phyloP scores from a whole-genome alignment of 2,113 vertebrate species.

The Hippoglossus stenolepis region DNA sequence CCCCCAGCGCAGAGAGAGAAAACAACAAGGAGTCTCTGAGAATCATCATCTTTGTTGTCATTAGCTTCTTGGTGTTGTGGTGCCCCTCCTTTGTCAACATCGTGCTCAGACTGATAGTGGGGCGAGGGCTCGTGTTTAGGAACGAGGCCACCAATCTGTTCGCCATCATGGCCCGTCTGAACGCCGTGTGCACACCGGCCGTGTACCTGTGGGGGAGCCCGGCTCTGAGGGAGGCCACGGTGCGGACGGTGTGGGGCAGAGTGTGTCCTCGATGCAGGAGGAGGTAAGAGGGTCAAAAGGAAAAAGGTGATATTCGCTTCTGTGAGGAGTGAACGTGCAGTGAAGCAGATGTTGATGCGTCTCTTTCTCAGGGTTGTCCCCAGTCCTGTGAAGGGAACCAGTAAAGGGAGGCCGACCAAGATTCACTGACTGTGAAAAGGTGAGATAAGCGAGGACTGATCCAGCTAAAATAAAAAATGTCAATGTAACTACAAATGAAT shows the following conservation, averaged over 20 bases:
- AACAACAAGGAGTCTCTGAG: constrained; percentile 73
- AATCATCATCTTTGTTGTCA: constrained; percentile 77
- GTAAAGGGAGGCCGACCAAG: neutral
- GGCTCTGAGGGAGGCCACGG: constrained; percentile 63
- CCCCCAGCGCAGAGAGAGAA: constrained; percentile 71
- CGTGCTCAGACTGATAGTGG: constrained; percentile 44
- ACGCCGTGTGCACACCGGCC: constrained; percentile 69
- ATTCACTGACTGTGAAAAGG: neutral
- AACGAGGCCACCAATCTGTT: constrained; percentile 79
- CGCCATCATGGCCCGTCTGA: constrained; percentile 75
- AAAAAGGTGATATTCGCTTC: neutral
- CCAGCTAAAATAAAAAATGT: neutral
- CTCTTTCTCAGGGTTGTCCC: constrained; percentile 7
- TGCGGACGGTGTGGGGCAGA: constrained; percentile 63
- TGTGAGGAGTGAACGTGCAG: neutral
- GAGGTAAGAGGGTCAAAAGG: constrained; percentile 31
- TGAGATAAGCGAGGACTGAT: neutral
- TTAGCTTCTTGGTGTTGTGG: constrained; percentile 77
- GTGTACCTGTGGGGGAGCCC: constrained; percentile 80
- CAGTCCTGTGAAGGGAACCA: neutral
- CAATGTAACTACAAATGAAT: neutral
- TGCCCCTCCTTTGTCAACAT: constrained; percentile 79
- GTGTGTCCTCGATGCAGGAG: constrained; percentile 51
- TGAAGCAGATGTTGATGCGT: neutral
- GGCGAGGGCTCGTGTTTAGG: constrained; percentile 61